Percentiles rank a stretch among this genome's conserved stretches.
phyloP scores from a whole-genome alignment of 2,888 invertebrate genomes.

The Drosophila phalerata region DNA sequence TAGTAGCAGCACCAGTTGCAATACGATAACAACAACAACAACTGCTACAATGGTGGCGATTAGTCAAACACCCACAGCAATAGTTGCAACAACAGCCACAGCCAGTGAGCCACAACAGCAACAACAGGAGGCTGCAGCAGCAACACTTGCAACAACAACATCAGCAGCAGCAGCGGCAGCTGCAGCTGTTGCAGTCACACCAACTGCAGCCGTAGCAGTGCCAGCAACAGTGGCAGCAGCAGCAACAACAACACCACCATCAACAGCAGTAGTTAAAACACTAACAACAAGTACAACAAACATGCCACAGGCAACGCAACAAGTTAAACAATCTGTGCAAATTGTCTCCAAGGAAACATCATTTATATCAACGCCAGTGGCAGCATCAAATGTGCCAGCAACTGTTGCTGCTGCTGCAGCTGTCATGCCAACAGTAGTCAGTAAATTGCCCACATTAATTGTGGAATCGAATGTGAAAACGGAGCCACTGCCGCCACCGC shows the following conservation, averaged over 20 bases:
- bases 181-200: conserved; percentile 1
- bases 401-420: conserved; percentile 14
- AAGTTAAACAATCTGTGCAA: conserved; percentile 72
- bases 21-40: conserved; percentile 39
- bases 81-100: conserved; percentile 10
- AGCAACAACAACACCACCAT: not conserved
- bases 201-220: conserved; percentile 1
- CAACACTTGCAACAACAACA: not conserved
- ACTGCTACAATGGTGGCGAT: conserved; percentile 51
- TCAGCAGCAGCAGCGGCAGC: conserved; percentile 26
- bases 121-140: conserved; percentile 57
- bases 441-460: conserved; percentile 41
- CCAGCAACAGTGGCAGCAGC: not conserved
- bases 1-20: conserved; percentile 76
- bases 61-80: conserved; percentile 31
- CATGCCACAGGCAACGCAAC: conserved; percentile 63
- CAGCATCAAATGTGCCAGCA: conserved; percentile 14
- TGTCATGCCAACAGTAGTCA: conserved; percentile 34
- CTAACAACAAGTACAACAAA: conserved; percentile 30
- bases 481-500: conserved; percentile 52
- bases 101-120: conserved; percentile 76
- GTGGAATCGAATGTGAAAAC: conserved; percentile 41
- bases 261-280: conserved; percentile 22
- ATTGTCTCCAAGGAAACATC: conserved; percentile 87
- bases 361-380: conserved; percentile 86